A percentile compares a stretch with the other conserved stretches of the same genome.
These are phyloP conservation scores for Seriola rivoliana DNA, from an alignment of 2,113 vertebrate species.

Conservation along the genomic window DNA sequence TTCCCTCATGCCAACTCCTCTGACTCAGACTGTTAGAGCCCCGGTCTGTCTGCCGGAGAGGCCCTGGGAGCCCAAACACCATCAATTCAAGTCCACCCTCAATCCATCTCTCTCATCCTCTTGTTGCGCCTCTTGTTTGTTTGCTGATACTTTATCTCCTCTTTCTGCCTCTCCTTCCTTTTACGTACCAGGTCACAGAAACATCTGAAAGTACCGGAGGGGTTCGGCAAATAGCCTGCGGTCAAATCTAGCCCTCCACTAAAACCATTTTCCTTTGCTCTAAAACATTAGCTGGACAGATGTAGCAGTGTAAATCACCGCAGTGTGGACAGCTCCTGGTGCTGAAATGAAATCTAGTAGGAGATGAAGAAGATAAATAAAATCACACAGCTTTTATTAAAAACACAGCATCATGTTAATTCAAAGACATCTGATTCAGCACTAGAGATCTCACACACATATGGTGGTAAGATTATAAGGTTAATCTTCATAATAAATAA, in stretches of 20 bases:
- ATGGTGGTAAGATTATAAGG: neutral
- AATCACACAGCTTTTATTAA: neutral
- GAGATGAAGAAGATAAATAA: neutral
- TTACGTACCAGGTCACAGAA: conserved; percentile 2
- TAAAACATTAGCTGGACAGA: neutral
- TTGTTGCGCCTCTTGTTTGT: conserved; percentile 1
- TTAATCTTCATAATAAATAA: neutral
- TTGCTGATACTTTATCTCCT: neutral
- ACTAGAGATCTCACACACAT: neutral
- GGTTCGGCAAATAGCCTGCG: neutral
- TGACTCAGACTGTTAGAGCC: conserved; percentile 37
- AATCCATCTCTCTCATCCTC: conserved; percentile 7
- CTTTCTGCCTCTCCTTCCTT: rapidly evolving
- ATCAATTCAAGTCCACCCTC: conserved; percentile 37
- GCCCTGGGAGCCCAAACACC: conserved; percentile 38
- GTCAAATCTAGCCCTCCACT: neutral
- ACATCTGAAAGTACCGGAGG: neutral
- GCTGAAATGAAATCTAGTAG: neutral
- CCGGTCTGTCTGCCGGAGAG: conserved; percentile 32
- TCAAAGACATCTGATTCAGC: neutral
- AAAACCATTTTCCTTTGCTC: neutral
- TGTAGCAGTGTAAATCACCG: neutral
- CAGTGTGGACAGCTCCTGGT: conserved; percentile 3
- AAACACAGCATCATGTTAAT: neutral
- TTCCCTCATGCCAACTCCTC: conserved; percentile 36